phyloP scores from a whole-genome alignment of 2,797 vertebrate species.

The Spinus olivaceus region DNA sequence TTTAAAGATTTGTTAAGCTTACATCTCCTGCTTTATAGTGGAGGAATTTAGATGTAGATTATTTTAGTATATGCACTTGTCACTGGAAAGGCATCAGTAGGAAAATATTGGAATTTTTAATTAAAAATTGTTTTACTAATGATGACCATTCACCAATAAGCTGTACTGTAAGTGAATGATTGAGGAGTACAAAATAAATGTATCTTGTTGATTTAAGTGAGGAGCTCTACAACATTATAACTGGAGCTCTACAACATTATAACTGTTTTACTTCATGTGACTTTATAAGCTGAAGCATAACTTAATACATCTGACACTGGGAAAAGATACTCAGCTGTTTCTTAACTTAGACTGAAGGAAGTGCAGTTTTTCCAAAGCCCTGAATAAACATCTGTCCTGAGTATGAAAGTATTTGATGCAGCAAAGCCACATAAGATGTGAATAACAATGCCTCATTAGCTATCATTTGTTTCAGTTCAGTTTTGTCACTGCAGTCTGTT shows the following conservation, averaged over 20 bases:
- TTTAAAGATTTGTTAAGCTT: not conserved
- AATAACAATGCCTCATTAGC: conserved; percentile 7
- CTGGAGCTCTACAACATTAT: not conserved
- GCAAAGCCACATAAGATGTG: not conserved
- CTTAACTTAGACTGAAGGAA: not conserved
- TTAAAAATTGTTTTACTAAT: not conserved
- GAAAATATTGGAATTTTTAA: not conserved
- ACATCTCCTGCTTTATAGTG: not conserved
- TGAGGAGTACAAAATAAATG: not conserved
- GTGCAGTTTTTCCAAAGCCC: not conserved
- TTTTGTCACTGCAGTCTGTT: not conserved
- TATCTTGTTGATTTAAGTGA: not conserved
- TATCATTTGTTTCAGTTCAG: not conserved
- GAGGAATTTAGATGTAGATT: not conserved
- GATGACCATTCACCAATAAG: not conserved
- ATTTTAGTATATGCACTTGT: not conserved
- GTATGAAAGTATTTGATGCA: not conserved
- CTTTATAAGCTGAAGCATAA: not conserved
- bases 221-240: not conserved
- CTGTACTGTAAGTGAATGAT: not conserved
- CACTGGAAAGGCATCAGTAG: not conserved
- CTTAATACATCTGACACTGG: not conserved
- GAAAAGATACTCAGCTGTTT: not conserved
- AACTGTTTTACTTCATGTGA: not conserved
- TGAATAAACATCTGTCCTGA: not conserved